phyloP scores from a whole-genome alignment of 2,888 invertebrate genomes.

The Stomorhina lunata region DNA sequence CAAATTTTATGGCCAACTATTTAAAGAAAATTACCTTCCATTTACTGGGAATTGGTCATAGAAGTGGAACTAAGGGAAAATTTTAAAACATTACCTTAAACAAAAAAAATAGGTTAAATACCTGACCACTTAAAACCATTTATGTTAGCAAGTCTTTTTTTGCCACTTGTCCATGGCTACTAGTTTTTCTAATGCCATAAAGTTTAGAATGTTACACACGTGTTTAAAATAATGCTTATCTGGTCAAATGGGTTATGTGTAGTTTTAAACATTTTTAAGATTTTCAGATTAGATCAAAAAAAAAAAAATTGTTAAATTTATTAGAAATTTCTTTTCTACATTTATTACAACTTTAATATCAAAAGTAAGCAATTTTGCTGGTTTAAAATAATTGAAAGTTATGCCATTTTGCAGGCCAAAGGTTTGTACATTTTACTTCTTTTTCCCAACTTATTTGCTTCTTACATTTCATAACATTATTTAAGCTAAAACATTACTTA shows the following conservation, averaged over 20 bases:
- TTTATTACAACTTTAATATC: no score
- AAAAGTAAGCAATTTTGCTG: no score
- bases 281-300: no score
- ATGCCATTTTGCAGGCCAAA: neutral
- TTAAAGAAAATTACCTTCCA: slow-evolving; percentile 14
- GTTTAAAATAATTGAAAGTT: no score
- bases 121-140: slow-evolving; percentile 21
- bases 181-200: no score
- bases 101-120: slow-evolving; percentile 44
- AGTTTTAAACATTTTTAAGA: no score
- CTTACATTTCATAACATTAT: neutral
- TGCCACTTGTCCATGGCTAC: neutral
- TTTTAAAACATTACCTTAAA: neutral
- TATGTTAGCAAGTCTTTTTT: neutral
- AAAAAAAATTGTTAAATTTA: no score
- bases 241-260: no score
- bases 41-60: neutral
- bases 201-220: no score
- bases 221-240: no score
- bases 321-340: no score
- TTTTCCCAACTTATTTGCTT: neutral
- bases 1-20: slow-evolving; percentile 8
- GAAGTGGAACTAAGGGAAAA: slow-evolving; percentile 7
- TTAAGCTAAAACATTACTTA: slow-evolving; percentile 4
- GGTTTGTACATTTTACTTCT: neutral